Base-by-base conservation (phyloP, 2,888 invertebrate genomes). In the Julus scandinavius region DNA sequence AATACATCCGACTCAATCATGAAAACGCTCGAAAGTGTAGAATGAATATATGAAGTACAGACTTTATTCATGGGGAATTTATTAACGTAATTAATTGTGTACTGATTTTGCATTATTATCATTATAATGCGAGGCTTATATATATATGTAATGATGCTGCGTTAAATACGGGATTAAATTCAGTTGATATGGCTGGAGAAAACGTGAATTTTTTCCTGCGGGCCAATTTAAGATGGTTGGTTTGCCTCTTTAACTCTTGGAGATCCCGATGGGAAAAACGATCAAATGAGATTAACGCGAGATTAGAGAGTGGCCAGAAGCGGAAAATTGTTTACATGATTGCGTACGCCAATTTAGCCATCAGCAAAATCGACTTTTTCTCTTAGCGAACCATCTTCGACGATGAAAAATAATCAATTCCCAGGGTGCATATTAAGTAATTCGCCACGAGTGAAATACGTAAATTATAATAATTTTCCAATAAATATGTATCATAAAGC, bases 321-420 rank as follows among this genome's bases (percentile, higher is more conserved):
- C 80, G 80, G 80, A 80, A 80, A 80, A 80, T 80, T 80, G 80
- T 80, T 80, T 80, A 80, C 80, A 80, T 80, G 80, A 80, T 80
- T 80, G 80, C 38, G 80, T 80, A 80, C 29, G 80, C 80, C 80
- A 80, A 80, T 80, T 80, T 80, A 38, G 80, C 38, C 80, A 80
- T 80, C 80, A 15, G 13, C 80, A 13, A 80, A 80, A 80, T 80
- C 80, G 80, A 80, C 80, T 80, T 80, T 38, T 40, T 13, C 80
- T 29, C 80, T 38, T 80, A 38, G 38, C 15, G 38, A 80, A 29
- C 80, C 80, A 40, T 38, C 80, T 38, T 80, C 80, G 38, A 13
- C 80, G 38, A 80, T 80, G 80, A 80, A 80, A 29, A 80, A 80
- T 80, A 80, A 80, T 80, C 80, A 29, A 80, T 40, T 80, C 80